Evolutionary conservation across 2,888 invertebrate species (phyloP).

Genomic region (Imbricaverruca yamaguchii): DNA sequence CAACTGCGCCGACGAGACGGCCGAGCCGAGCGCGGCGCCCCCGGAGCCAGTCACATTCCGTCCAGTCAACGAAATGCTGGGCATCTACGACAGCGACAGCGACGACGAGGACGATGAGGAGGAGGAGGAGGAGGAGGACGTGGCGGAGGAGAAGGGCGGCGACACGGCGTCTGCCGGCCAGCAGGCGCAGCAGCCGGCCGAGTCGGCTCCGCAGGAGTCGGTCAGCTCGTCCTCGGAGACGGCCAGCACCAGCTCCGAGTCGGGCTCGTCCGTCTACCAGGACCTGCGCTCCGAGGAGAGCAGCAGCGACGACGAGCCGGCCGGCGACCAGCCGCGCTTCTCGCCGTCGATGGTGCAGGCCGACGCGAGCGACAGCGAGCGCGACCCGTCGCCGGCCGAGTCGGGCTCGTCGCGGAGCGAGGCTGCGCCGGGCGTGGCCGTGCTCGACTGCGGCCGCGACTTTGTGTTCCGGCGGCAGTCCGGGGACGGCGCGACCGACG

Average conservation of each 20-base stretch:
- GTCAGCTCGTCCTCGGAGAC: slow-evolving; percentile 15
- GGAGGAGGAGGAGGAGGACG: no score
- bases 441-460: neutral
- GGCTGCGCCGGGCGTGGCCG: neutral
- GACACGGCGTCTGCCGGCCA: no score
- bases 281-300: neutral
- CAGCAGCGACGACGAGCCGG: neutral
- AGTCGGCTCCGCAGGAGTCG: neutral
- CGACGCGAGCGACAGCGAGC: neutral
- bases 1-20: neutral
- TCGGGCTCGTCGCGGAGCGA: neutral
- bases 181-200: neutral
- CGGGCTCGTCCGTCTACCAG: slow-evolving; percentile 4
- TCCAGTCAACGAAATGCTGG: neutral
- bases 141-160: no score
- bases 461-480: slow-evolving; percentile 3
- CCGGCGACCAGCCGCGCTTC: neutral
- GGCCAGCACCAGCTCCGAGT: slow-evolving; percentile 12
- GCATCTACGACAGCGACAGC: neutral
- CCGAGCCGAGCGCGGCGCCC: neutral
- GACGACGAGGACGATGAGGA: neutral
- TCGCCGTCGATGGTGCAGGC: slow-evolving; percentile 2
- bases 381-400: slow-evolving; percentile 2
- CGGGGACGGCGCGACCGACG: neutral
- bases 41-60: neutral